phyloP scores from a whole-genome alignment of 1,140 invertebrate species.

The Tenebrio molitor region DNA sequence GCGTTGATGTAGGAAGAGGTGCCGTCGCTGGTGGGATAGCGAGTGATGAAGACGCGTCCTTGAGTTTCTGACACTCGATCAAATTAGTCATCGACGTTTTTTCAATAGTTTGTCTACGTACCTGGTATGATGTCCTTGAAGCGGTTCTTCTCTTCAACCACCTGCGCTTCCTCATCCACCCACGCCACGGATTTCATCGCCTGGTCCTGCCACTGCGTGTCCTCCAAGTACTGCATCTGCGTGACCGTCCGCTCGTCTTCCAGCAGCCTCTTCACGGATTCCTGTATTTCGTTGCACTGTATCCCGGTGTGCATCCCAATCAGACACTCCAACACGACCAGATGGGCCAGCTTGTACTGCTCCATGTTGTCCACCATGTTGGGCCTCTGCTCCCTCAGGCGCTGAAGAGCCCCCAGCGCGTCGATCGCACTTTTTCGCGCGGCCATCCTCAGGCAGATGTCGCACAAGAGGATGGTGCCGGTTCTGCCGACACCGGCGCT shows the following conservation, averaged over 20 bases:
- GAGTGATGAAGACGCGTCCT: constrained; percentile 41
- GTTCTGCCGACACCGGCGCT: constrained; percentile 88
- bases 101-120: constrained; percentile 25
- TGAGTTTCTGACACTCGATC: constrained; percentile 44
- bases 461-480: constrained; percentile 86
- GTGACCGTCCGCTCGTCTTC: background rate
- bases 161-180: background rate
- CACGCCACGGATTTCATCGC: constrained; percentile 43
- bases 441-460: constrained; percentile 81
- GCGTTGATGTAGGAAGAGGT: constrained; percentile 57
- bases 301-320: constrained; percentile 54
- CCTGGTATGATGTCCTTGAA: constrained; percentile 54
- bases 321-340: constrained; percentile 60
- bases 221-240: constrained; percentile 56
- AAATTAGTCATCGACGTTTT: too few species aligned
- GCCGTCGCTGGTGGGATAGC: constrained; percentile 44
- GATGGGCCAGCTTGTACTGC: constrained; percentile 63
- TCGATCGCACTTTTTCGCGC: constrained; percentile 78
- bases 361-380: constrained; percentile 80
- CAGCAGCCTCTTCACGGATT: constrained; percentile 24
- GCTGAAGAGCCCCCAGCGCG: constrained; percentile 85
- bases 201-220: constrained; percentile 56
- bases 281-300: constrained; percentile 55
- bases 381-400: constrained; percentile 83
- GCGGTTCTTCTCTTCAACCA: constrained; percentile 51